These are phyloP conservation scores for Glaucopsyche alexis DNA, from an alignment of 2,888 invertebrate species.

Conservation along the genomic window DNA sequence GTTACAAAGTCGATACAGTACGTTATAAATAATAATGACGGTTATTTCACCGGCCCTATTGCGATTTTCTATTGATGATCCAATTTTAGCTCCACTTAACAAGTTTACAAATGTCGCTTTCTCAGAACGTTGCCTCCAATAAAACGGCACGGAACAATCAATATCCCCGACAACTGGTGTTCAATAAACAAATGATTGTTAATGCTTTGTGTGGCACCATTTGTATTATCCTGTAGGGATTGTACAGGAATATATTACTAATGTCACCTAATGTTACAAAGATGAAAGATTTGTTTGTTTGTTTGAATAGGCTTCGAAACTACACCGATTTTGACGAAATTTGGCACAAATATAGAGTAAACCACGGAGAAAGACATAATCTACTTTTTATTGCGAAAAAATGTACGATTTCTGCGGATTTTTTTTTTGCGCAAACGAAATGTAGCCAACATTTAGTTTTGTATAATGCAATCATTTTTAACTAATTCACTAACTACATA, in stretches of 20 bases:
- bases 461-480: too few species aligned
- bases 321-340: too few species aligned
- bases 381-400: too few species aligned
- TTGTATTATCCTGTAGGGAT: background rate
- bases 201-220: background rate
- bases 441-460: too few species aligned
- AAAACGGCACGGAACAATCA: constrained; percentile 1
- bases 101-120: background rate
- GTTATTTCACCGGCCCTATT: background rate
- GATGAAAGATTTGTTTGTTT: too few species aligned
- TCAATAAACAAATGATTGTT: background rate
- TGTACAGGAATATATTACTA: background rate
- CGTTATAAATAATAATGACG: background rate
- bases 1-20: background rate
- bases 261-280: too few species aligned
- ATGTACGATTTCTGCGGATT: too few species aligned
- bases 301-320: too few species aligned
- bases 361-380: too few species aligned
- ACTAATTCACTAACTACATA: too few species aligned
- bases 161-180: background rate
- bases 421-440: too few species aligned
- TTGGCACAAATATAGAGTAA: too few species aligned
- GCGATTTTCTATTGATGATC: constrained; percentile 7
- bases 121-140: background rate
- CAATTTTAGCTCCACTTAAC: constrained; percentile 3